phyloP scores from a whole-genome alignment of 1,140 invertebrate genomes.

The Steinernema khuongi region DNA sequence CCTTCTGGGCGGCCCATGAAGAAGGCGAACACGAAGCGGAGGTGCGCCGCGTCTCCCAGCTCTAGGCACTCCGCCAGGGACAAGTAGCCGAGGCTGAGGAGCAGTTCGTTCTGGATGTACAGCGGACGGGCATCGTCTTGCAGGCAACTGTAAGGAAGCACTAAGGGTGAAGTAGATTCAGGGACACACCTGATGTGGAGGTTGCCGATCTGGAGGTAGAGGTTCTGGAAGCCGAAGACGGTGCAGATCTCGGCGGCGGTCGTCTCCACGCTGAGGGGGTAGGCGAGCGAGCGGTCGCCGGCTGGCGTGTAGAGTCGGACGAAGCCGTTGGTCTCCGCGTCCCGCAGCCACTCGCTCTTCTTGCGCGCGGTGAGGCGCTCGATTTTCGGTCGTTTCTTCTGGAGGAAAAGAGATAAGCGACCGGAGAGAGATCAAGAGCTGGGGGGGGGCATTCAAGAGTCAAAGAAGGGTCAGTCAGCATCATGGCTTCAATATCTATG shows the following conservation, averaged over 20 bases:
- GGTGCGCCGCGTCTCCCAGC: conserved; percentile 18
- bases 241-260: conserved; percentile 14
- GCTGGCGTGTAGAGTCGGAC: conserved; percentile 17
- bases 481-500: no score
- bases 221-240: conserved; percentile 12
- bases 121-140: conserved; percentile 13
- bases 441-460: no score
- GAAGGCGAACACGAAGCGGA: conserved; percentile 21
- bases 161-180: not conserved
- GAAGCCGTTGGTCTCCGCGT: conserved; percentile 4
- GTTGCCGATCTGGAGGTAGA: conserved; percentile 20
- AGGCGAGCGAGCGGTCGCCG: not conserved
- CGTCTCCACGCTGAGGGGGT: conserved; percentile 13
- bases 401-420: not conserved
- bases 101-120: conserved; percentile 25
- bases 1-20: conserved; percentile 19
- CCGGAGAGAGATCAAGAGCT: not conserved
- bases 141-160: conserved; percentile 3
- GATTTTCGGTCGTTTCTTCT: conserved; percentile 15
- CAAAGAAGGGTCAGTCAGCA: no score
- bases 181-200: conserved; percentile 17
- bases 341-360: conserved; percentile 15
- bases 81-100: conserved; percentile 21
- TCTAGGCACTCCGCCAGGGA: conserved; percentile 10
- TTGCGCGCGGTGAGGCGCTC: conserved; percentile 13